phyloP scores from a whole-genome alignment of 2,888 invertebrate species.

The Urechis unicinctus region DNA sequence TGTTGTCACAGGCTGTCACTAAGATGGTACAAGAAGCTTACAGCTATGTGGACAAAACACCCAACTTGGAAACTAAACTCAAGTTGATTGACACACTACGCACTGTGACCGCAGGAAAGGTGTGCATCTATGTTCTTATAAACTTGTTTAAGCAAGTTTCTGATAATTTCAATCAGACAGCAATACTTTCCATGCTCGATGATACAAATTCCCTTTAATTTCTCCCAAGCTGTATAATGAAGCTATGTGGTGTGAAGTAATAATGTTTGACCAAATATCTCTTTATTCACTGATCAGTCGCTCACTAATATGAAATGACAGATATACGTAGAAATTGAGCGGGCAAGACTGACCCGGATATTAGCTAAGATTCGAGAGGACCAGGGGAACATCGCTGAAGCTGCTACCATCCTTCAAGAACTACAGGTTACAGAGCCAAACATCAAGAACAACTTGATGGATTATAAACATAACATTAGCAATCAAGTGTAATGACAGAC shows the following conservation, averaged over 20 bases:
- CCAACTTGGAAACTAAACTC: conserved; percentile 81
- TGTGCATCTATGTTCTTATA: conserved; percentile 33
- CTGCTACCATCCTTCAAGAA: conserved; percentile 90
- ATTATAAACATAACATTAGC: too few relatives aligned
- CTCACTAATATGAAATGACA: conserved; percentile 33
- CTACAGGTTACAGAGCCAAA: conserved; percentile 70
- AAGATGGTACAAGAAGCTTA: conserved; percentile 86
- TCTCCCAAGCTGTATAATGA: too few relatives aligned
- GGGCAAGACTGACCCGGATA: conserved; percentile 84
- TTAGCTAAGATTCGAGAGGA: conserved; percentile 57
- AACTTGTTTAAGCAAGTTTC: too few relatives aligned
- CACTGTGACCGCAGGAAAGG: conserved; percentile 93
- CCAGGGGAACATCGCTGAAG: conserved; percentile 66
- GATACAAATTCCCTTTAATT: background rate
- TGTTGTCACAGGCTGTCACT: conserved; percentile 70
- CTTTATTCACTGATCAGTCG: background rate
- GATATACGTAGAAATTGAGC: conserved; percentile 99
- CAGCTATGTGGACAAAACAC: conserved; percentile 84
- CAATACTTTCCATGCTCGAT: background rate
- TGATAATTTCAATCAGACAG: too few relatives aligned
- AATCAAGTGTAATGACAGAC: too few relatives aligned
- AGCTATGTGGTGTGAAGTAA: too few relatives aligned
- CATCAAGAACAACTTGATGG: too few relatives aligned
- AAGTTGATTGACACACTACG: conserved; percentile 93
- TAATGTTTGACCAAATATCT: background rate